phyloP scores from a whole-genome alignment of 2,888 invertebrate species.

The Cheilosia urbana region DNA sequence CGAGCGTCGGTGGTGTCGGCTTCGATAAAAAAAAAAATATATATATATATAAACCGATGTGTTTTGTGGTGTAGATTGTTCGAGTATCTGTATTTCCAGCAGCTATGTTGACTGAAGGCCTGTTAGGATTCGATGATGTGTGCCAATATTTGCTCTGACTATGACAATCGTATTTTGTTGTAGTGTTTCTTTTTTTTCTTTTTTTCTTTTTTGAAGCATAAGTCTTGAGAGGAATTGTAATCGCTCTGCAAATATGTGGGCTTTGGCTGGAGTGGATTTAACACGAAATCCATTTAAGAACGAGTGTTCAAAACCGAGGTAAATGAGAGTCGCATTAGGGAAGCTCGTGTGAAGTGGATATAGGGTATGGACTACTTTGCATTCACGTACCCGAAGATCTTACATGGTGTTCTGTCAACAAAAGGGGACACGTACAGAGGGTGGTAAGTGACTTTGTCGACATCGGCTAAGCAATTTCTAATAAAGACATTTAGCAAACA shows the following conservation, averaged over 20 bases:
- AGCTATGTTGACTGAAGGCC: conserved; percentile 17
- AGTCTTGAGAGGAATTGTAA: conserved; percentile 6
- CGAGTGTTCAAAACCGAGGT: too few relatives aligned
- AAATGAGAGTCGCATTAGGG: too few relatives aligned
- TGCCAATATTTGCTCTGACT: conserved; percentile 28
- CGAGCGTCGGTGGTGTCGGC: neutral
- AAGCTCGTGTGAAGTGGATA: too few relatives aligned
- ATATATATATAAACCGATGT: conserved; percentile 12
- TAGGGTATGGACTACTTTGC: too few relatives aligned
- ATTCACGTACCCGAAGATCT: too few relatives aligned
- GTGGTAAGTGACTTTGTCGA: too few relatives aligned
- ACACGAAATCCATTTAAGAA: too few relatives aligned
- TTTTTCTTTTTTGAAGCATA: neutral
- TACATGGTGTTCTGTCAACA: too few relatives aligned
- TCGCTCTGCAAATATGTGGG: neutral
- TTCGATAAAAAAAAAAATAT: neutral
- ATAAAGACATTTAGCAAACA: too few relatives aligned
- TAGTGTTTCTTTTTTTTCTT: neutral
- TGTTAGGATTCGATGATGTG: conserved; percentile 35
- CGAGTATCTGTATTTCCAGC: conserved; percentile 20
- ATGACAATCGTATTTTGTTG: conserved; percentile 19
- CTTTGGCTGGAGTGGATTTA: neutral
- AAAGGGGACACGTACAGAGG: too few relatives aligned
- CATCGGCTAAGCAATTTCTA: too few relatives aligned
- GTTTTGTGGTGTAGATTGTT: conserved; percentile 6